Base-by-base conservation (phyloP, 30 jellyfish, hydroid and myxozoan genomes). In the Hydractinia echinata region DNA sequence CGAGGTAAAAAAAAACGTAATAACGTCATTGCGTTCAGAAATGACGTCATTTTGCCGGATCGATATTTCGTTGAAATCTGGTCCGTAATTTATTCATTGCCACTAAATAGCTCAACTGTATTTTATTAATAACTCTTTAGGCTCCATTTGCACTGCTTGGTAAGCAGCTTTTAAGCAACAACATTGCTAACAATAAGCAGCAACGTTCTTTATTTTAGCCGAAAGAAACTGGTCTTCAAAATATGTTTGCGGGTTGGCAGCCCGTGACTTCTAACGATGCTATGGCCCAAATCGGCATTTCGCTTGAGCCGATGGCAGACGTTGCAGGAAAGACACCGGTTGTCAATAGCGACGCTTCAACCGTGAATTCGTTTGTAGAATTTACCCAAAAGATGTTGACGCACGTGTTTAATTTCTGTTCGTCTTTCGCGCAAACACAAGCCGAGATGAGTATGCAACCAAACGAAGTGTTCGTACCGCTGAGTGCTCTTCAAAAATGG, bases 351-450 rank as follows among this genome's bases (percentile, higher is more conserved):
- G 82, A 72, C 4, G 95, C 91, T 20, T 78, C 98, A 4, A 79
- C 81, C 16, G 83, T 84, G 13, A 89, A 77, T 67, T 61, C 95
- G 10, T 87, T 92, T 67, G 95, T 86, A 11, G 96, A 92, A 54
- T 92, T 92, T 79, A 86, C 98, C 14, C 98, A 92, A 71, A 92
- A 92, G 71, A 92, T 87, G 96, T 51, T 86, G 73, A 86, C 74
- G 11, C 85, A 76, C 61, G 82, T 87, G 54, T 92, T 84, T 58
- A 92, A 92, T 71, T 92, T 74, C 62, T 84, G 86, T n/a, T 88
- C 96, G 51, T 92, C 98, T 9, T 92, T 86, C 77, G 96, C 94
- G 4, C 83, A 86, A 19, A 87, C 95, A 64, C 98, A 92, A 84
- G 84, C 81, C 53, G 72, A 18, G 54, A 89, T 89, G 97, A 66